phyloP scores from a whole-genome alignment of 1,140 invertebrate genomes.

The Grapholita molesta region DNA sequence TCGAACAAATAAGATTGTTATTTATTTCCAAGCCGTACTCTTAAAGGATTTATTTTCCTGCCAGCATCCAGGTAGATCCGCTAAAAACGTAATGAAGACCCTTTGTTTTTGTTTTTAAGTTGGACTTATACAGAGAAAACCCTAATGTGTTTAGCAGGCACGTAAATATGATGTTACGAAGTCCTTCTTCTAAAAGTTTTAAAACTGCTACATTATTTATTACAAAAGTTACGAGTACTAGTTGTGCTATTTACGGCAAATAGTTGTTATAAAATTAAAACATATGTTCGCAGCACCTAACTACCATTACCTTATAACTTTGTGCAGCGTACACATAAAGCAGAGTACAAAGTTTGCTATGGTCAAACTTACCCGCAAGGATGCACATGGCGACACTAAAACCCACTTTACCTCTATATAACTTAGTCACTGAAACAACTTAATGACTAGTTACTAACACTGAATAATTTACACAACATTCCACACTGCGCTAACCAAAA shows the following conservation, averaged over 20 bases:
- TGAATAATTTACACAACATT: constrained; percentile 35
- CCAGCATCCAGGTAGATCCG: neutral
- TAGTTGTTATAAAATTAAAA: neutral
- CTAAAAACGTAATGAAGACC: neutral
- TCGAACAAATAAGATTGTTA: constrained; percentile 17
- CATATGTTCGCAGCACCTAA: constrained; percentile 3
- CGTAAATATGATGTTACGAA: no score
- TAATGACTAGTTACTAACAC: constrained; percentile 32
- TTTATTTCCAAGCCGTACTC: constrained; percentile 10
- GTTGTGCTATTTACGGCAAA: neutral
- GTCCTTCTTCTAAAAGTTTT: no score
- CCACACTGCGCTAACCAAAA: neutral
- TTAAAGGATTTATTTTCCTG: constrained; percentile 11
- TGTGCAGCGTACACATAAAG: constrained; percentile 28
- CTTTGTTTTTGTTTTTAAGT: neutral
- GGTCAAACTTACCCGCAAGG: constrained; percentile 48
- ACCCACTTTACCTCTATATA: constrained; percentile 46
- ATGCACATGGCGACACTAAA: constrained; percentile 53
- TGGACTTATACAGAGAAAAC: neutral
- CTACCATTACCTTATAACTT: constrained; percentile 11
- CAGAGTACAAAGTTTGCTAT: constrained; percentile 51
- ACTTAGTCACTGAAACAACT: constrained; percentile 45
- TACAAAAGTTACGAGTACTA: neutral
- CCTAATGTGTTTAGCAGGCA: neutral
- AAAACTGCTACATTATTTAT: no score